These are phyloP conservation scores for Laticauda laticaudata DNA, from an alignment of 2,113 vertebrate genomes.

Conservation along the genomic window DNA sequence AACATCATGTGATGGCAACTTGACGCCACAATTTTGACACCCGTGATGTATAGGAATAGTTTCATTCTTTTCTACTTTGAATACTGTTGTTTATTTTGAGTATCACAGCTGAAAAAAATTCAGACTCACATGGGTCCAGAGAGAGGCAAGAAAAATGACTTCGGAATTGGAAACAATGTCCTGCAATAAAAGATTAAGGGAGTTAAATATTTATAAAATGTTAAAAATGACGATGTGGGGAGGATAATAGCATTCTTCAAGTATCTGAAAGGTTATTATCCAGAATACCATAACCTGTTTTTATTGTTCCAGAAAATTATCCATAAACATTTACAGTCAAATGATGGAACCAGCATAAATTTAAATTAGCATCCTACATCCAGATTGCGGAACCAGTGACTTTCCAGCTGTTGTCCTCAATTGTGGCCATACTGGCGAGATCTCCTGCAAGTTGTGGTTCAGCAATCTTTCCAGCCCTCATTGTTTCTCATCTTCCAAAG, in stretches of 20 bases:
- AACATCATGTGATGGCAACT: no score
- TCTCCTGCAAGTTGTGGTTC: background rate
- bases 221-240: background rate
- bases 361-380: background rate
- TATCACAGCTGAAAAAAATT: background rate
- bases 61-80: background rate
- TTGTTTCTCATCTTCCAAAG: background rate
- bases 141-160: background rate
- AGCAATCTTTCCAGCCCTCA: background rate
- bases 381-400: background rate
- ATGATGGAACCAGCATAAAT: background rate
- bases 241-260: background rate
- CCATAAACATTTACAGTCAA: background rate
- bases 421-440: background rate
- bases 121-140: background rate
- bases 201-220: background rate
- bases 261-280: background rate
- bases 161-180: background rate
- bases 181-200: background rate
- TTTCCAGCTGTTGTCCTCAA: background rate
- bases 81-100: background rate
- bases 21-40: no score
- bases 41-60: background rate
- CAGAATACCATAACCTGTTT: background rate
- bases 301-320: background rate